These are phyloP conservation scores for Nephrotoma appendiculata DNA, from an alignment of 2,888 invertebrate genomes.

Conservation along the genomic window DNA sequence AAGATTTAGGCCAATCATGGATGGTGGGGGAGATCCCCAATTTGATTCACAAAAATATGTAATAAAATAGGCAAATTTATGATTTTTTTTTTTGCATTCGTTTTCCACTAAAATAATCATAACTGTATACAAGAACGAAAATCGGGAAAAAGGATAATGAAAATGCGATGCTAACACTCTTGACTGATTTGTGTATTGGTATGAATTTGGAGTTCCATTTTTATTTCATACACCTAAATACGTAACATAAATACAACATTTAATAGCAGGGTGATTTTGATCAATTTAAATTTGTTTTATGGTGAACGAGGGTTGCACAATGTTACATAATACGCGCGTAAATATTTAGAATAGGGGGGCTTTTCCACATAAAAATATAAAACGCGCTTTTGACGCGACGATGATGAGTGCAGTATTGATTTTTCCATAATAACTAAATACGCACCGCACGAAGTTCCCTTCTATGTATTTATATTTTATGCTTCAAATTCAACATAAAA, in stretches of 20 bases:
- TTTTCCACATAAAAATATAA: not conserved
- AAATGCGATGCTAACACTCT: not conserved
- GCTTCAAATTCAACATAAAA: not conserved
- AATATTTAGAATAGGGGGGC: not conserved
- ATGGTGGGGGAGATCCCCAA: not conserved
- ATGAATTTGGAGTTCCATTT: not conserved
- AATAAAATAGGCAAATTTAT: not conserved
- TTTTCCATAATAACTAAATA: not conserved
- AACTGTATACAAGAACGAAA: not conserved
- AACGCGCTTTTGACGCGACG: not conserved
- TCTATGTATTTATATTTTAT: not conserved
- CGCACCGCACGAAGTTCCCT: not conserved
- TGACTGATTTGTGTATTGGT: not conserved
- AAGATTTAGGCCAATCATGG: constrained; percentile 1
- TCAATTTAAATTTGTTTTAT: not conserved
- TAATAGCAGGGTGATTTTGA: not conserved
- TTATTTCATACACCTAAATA: not conserved
- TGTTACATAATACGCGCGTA: not conserved
- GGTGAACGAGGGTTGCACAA: not conserved
- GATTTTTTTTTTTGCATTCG: not conserved
- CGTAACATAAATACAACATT: not conserved
- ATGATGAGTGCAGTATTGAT: not conserved
- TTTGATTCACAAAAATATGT: not conserved
- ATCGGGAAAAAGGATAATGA: not conserved
- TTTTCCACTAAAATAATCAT: not conserved